phyloP scores from a whole-genome alignment of 1,140 invertebrate genomes.

The Ips nitidus region DNA sequence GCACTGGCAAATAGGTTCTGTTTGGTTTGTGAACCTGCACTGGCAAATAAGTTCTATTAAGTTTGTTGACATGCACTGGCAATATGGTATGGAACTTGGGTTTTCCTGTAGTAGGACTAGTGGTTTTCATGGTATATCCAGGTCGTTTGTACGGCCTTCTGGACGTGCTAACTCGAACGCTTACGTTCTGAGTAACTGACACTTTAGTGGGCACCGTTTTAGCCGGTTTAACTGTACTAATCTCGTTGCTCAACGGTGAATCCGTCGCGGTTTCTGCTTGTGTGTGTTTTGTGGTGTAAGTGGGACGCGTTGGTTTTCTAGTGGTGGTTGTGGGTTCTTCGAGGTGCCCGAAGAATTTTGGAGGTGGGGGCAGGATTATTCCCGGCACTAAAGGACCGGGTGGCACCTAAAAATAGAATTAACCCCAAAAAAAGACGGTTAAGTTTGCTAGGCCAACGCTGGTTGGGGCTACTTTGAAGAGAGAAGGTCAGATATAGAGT shows the following conservation, averaged over 20 bases:
- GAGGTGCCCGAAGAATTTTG: slow-evolving; percentile 76
- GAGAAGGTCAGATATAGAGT: neutral
- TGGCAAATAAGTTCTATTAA: slow-evolving; percentile 32
- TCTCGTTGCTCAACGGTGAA: slow-evolving; percentile 46
- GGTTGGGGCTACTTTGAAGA: no score
- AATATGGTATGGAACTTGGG: slow-evolving; percentile 30
- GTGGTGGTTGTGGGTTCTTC: slow-evolving; percentile 50
- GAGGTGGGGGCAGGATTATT: slow-evolving; percentile 82
- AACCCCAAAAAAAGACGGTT: neutral
- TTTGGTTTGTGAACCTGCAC: slow-evolving; percentile 24
- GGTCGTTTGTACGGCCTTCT: slow-evolving; percentile 6
- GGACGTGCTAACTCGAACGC: slow-evolving; percentile 7
- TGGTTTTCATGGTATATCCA: slow-evolving; percentile 15
- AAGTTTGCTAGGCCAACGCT: neutral
- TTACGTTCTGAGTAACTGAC: slow-evolving; percentile 23
- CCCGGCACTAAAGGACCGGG: slow-evolving; percentile 85
- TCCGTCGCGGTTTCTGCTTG: slow-evolving; percentile 53
- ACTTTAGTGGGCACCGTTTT: slow-evolving; percentile 26
- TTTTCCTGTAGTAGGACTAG: slow-evolving; percentile 28
- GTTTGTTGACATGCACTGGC: slow-evolving; percentile 23
- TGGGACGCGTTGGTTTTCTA: slow-evolving; percentile 25
- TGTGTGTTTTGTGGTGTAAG: slow-evolving; percentile 16
- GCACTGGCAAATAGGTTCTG: slow-evolving; percentile 27
- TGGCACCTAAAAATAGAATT: slow-evolving; percentile 57
- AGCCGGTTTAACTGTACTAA: slow-evolving; percentile 35